Evolutionary conservation across 2,888 invertebrate species (phyloP).

Genomic region (Rotaria socialis): DNA sequence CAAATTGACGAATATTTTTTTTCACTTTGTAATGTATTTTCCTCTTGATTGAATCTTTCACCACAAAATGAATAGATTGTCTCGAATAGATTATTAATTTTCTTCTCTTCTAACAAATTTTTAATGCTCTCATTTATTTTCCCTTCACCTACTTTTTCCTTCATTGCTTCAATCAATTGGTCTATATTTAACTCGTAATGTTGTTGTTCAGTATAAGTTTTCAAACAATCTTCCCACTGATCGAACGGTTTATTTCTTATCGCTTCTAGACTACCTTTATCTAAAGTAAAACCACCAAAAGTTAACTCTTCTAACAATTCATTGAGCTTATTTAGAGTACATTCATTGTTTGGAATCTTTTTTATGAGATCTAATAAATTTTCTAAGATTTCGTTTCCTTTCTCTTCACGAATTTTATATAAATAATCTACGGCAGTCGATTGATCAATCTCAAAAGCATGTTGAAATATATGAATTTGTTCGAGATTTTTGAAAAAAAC

Average conservation of each 20-base stretch:
- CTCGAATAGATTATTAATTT: not conserved
- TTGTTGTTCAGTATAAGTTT: not conserved
- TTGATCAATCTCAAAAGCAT: not conserved
- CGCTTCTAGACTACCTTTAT: not conserved
- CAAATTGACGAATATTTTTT: too few species aligned
- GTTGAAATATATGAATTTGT: not conserved
- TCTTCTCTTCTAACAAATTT: not conserved
- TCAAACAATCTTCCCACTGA: not conserved
- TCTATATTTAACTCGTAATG: not conserved
- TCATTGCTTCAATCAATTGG: not conserved
- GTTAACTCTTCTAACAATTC: not conserved
- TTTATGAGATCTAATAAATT: not conserved
- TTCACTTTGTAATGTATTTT: too few species aligned
- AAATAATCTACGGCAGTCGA: not conserved
- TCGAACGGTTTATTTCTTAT: not conserved
- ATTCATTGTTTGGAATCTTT: not conserved
- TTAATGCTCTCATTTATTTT: not conserved
- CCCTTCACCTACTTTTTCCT: not conserved
- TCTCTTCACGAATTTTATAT: not conserved
- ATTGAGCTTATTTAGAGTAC: not conserved
- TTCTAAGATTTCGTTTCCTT: not conserved
- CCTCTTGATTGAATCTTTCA: not conserved
- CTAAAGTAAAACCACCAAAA: slow-evolving; percentile 1
- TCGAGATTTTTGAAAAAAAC: not conserved
- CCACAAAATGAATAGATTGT: not conserved